Evolutionary conservation across 2,888 invertebrate species (phyloP), one percentile per base, ranked within the genome.

Genomic region (Glyphotaelius pellucidus): DNA sequence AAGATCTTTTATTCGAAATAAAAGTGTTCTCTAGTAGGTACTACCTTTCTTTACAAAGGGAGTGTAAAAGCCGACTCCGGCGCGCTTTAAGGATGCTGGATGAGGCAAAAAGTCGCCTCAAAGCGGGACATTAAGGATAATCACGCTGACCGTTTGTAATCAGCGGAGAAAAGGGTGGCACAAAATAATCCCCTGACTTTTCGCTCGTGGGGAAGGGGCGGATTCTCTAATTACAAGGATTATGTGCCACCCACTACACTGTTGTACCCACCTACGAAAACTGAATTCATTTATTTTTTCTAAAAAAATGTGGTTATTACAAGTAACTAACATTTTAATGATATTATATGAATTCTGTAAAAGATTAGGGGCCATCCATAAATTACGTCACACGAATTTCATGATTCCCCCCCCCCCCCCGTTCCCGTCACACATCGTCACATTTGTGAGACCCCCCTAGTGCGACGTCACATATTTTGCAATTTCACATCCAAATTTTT

Each of bases 91-190:
- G 35, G 25, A 47, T 25, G 47, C 38, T 42, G 47, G 42, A 14
- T 42, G 86, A 11, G n/a, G 42, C 42, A 86, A 86, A 86, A 86
- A 86, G 42, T 86, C 86, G 30, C 30, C 30, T 30, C 25, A 86
- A 86, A n/a, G n/a, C 85, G 85, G 47, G 30, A 38, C 85, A 85
- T 85, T 85, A 85, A 42, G 14, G 86, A 42, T 86, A 86, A 86
- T 86, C 42, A 86, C 42, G 42, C 38, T 86, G 86, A 86, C 86
- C 86, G 30, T 86, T 86, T 47, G 86, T 42, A 86, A 86, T 86
- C 86, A 86, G 30, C 30, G 42, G 32, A 15, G 42, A 42, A 47
- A 2, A 42, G 42, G 86, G 30, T 25, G 38, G 42, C 38, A 47
- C 25, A 47, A 42, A n/a, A 86, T 42, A 32, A 83, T 32, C 25